These are phyloP conservation scores for Diachasma alloeum DNA, from an alignment of 1,140 invertebrate genomes.

Conservation along the genomic window DNA sequence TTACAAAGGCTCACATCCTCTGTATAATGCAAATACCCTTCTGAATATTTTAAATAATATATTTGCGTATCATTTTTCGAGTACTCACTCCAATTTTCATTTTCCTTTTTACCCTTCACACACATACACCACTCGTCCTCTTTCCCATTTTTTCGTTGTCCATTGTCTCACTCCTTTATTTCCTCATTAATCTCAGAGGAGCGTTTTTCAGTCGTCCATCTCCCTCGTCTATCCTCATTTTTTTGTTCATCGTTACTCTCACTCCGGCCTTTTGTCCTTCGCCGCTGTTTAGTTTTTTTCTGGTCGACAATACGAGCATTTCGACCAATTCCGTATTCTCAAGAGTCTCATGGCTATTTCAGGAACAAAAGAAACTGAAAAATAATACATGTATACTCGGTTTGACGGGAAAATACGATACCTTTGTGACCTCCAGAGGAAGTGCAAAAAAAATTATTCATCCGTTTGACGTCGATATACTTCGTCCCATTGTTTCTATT, in stretches of 20 bases:
- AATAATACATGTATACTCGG: neutral
- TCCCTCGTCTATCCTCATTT: neutral
- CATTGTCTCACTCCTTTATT: slow-evolving; percentile 15
- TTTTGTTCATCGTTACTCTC: neutral
- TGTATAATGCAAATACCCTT: neutral
- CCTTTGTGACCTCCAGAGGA: neutral
- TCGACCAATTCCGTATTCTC: neutral
- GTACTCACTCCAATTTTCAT: neutral
- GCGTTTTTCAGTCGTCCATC: slow-evolving; percentile 1
- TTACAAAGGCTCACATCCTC: too few relatives aligned
- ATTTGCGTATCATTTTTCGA: neutral
- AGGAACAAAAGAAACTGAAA: neutral
- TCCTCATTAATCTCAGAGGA: slow-evolving; percentile 25
- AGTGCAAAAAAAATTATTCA: neutral
- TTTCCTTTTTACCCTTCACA: neutral
- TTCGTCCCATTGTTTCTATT: neutral
- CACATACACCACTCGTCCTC: neutral
- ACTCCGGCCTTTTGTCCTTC: neutral
- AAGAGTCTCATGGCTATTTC: neutral
- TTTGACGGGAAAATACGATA: neutral
- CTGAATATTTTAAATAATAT: neutral
- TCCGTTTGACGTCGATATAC: neutral
- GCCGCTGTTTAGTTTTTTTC: slow-evolving; percentile 4
- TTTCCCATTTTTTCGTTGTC: slow-evolving; percentile 6
- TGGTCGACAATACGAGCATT: neutral